These are phyloP conservation scores for Phalacrocorax brasilianus DNA, from an alignment of 2,113 vertebrate genomes.

Conservation along the genomic window DNA sequence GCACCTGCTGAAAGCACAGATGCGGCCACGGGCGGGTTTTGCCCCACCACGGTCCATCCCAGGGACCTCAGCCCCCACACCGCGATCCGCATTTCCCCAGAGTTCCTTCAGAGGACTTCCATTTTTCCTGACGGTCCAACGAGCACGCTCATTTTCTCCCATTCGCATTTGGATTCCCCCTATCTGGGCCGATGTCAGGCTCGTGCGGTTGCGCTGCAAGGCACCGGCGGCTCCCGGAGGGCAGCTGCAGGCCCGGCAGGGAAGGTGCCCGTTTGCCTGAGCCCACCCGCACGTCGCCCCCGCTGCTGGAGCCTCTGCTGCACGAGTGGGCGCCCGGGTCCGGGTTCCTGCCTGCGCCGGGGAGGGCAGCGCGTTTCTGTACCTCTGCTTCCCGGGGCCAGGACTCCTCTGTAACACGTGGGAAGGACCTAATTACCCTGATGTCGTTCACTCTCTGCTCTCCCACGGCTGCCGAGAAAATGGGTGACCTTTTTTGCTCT, in stretches of 20 bases:
- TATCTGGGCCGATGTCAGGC: neutral
- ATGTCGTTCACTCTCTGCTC: neutral
- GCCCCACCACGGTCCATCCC: neutral
- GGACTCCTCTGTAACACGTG: neutral
- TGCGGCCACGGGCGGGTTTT: neutral
- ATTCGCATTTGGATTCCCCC: neutral
- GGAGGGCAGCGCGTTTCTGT: neutral
- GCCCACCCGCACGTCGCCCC: neutral
- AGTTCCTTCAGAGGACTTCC: neutral
- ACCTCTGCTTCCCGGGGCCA: neutral
- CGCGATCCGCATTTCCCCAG: too few relatives aligned
- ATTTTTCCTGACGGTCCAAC: neutral
- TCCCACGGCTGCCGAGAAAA: neutral
- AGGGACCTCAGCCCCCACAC: neutral
- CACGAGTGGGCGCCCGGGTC: too few relatives aligned
- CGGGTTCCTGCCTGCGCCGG: neutral
- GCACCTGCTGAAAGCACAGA: neutral
- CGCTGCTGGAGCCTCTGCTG: neutral
- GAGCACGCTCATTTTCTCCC: too few relatives aligned
- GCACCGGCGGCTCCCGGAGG: neutral
- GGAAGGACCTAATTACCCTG: neutral
- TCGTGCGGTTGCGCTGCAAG: rapidly evolving
- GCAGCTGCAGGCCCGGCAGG: neutral
- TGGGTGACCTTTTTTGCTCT: neutral
- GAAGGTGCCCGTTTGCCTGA: neutral